phyloP scores from a whole-genome alignment of 2,797 vertebrate species.

The Falco peregrinus region DNA sequence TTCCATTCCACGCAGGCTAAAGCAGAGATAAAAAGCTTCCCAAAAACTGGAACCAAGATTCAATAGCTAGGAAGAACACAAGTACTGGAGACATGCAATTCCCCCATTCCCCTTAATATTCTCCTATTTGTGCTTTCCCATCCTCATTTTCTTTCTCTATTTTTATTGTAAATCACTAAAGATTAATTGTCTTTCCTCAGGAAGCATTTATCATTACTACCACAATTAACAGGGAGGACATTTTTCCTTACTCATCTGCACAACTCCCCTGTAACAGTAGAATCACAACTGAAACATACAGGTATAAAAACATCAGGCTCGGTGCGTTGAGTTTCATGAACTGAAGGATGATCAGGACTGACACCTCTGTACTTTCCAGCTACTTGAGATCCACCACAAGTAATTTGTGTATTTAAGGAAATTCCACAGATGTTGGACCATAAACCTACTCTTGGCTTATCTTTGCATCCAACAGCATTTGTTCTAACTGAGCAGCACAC shows the following conservation, averaged over 20 bases:
- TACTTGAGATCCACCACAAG: background rate
- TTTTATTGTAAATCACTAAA: background rate
- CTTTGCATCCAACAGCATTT: background rate
- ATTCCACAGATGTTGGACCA: background rate
- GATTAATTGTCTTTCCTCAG: background rate
- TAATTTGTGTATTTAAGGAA: background rate
- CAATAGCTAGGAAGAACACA: background rate
- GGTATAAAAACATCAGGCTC: background rate
- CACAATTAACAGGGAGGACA: background rate
- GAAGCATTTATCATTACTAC: background rate
- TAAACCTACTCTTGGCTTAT: background rate
- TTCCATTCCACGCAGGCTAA: background rate
- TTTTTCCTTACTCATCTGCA: background rate
- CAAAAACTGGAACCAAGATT: background rate
- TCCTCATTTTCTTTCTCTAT: background rate
- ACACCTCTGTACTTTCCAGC: background rate
- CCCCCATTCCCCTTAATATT: background rate
- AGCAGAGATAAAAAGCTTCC: background rate
- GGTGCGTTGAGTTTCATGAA: background rate
- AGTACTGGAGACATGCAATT: background rate
- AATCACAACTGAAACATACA: fast-evolving
- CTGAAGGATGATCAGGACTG: background rate
- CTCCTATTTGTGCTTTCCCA: background rate
- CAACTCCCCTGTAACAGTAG: background rate
- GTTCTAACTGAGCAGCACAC: background rate